These are phyloP conservation scores for Eulemur rubriventer DNA, from an alignment of 2,797 vertebrate genomes.

Conservation along the genomic window DNA sequence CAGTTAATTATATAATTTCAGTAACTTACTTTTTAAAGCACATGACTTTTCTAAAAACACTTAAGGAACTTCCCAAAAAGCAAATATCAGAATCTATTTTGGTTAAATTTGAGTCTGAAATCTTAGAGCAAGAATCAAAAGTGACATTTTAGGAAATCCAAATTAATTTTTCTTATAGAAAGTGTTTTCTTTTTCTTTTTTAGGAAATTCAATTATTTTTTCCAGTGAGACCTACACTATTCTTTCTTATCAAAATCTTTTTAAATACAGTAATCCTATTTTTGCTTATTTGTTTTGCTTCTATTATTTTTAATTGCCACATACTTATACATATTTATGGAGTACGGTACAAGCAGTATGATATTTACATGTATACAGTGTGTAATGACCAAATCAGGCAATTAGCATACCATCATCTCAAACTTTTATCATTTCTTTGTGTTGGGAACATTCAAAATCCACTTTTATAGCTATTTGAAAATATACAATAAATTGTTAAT, in stretches of 20 bases:
- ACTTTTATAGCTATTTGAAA: not conserved
- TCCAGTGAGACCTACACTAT: not conserved
- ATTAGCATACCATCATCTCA: not conserved
- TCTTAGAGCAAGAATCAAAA: not conserved
- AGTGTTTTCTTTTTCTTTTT: not conserved
- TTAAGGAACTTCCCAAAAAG: not conserved
- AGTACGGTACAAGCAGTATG: not conserved
- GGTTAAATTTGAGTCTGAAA: not conserved
- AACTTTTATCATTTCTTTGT: not conserved
- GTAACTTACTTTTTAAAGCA: not conserved
- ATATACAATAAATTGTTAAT: not conserved
- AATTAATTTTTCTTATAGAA: conserved; percentile 2
- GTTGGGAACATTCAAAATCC: not conserved
- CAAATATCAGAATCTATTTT: not conserved
- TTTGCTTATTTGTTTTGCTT: not conserved
- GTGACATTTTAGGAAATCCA: not conserved
- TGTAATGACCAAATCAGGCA: not conserved
- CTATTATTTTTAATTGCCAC: not conserved
- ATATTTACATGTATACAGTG: not conserved
- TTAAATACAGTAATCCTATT: not conserved
- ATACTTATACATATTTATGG: not conserved
- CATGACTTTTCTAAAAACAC: not conserved
- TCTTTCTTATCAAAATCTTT: not conserved
- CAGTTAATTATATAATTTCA: not conserved
- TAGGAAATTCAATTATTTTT: not conserved